phyloP scores from a whole-genome alignment of 2,113 vertebrate genomes.

The Phoxinus phoxinus region DNA sequence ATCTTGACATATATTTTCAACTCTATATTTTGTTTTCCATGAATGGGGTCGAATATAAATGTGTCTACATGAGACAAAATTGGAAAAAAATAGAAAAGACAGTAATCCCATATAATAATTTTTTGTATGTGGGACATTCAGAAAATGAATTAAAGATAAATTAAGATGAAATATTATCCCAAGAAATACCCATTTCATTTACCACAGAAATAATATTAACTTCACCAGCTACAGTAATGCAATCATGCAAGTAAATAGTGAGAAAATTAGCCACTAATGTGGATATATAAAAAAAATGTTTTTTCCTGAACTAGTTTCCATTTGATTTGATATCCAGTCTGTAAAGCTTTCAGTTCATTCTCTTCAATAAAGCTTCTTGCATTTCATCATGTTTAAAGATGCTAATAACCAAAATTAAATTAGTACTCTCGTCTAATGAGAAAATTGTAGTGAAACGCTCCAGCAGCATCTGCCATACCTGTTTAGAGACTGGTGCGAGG shows the following conservation, averaged over 20 bases:
- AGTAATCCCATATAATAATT: background rate
- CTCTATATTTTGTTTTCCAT: background rate
- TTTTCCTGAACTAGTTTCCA: background rate
- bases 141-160: background rate
- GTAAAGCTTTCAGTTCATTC: background rate
- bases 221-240: background rate
- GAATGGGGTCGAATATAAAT: background rate
- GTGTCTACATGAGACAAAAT: background rate
- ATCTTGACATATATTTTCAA: background rate
- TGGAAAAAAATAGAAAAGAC: background rate
- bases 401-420: background rate
- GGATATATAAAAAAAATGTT: background rate
- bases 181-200: background rate
- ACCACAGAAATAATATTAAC: background rate
- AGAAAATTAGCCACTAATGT: background rate
- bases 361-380: background rate
- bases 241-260: background rate
- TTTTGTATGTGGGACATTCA: background rate
- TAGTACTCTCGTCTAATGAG: background rate
- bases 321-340: slow-evolving; percentile 8
- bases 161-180: background rate
- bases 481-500: slow-evolving; percentile 17
- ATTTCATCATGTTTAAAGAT: background rate
- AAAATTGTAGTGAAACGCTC: slow-evolving; percentile 12
- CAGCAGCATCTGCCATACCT: slow-evolving; percentile 23